A percentile compares a stretch with the other conserved stretches of the same genome.
Conservation (phyloP, 2,888 invertebrate genomes). For the Anorthoa munda region DNA sequence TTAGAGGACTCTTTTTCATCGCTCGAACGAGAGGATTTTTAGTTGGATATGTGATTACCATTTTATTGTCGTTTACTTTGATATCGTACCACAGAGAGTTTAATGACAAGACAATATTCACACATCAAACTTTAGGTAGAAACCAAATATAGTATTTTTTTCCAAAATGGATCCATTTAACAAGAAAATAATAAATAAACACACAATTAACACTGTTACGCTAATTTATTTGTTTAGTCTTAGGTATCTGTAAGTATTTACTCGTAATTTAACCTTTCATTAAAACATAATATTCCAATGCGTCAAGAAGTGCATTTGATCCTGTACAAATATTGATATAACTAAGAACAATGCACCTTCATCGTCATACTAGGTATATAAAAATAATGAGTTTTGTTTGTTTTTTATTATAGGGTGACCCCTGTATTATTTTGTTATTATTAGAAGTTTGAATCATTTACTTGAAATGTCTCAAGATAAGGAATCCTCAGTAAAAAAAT, state of each 20-base stretch:
- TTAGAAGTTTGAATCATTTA: conserved; percentile 5
- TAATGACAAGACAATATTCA: not conserved
- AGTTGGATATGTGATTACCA: too few species aligned
- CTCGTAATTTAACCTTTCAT: conserved; percentile 1
- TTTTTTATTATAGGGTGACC: not conserved
- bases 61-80: not conserved
- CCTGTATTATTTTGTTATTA: conserved; percentile 6
- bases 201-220: not conserved
- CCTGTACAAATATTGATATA: conserved; percentile 35
- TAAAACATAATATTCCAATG: not conserved
- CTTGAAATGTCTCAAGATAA: not conserved
- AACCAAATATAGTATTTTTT: not conserved
- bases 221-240: conserved; percentile 27
- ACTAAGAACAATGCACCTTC: conserved; percentile 24
- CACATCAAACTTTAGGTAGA: not conserved
- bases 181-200: not conserved
- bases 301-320: not conserved
- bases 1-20: too few species aligned
- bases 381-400: conserved; percentile 15
- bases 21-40: too few species aligned
- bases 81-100: not conserved
- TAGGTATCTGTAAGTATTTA: not conserved
- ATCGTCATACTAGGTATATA: not conserved
- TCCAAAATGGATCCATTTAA: not conserved
- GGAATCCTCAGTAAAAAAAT: not conserved